These are phyloP conservation scores for Beaufortia kweichowensis DNA, from an alignment of 2,113 vertebrate genomes.

Conservation along the genomic window DNA sequence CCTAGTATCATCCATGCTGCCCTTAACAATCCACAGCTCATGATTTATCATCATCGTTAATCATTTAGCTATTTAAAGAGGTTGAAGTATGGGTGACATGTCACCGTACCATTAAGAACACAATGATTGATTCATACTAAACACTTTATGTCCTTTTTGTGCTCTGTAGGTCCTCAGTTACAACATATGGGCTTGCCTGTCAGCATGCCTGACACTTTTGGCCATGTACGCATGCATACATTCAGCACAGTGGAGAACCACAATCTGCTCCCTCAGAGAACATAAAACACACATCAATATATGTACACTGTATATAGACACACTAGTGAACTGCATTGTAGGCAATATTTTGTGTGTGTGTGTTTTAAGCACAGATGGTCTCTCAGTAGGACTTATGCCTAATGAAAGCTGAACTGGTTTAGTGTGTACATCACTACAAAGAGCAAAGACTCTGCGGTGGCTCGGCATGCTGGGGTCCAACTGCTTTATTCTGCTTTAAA, in stretches of 20 bases:
- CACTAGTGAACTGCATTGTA: background rate
- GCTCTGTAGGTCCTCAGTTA: background rate
- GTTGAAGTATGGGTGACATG: background rate
- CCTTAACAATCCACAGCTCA: conserved; percentile 1
- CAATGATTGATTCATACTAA: background rate
- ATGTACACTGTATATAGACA: background rate
- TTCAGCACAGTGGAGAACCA: conserved; percentile 2
- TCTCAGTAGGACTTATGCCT: conserved; percentile 48
- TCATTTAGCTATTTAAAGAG: conserved; percentile 23
- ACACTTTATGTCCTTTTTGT: background rate
- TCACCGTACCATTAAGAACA: conserved; percentile 8
- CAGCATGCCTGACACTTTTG: background rate
- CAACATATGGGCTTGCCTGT: conserved; percentile 19
- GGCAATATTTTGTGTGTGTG: background rate
- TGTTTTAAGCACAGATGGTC: conserved; percentile 43
- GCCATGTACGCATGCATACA: background rate
- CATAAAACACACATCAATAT: background rate
- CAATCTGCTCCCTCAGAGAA: background rate
- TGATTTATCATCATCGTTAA: too few species aligned
- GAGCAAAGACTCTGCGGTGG: background rate
- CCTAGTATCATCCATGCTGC: conserved; percentile 26
- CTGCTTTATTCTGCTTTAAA: conserved; percentile 16
- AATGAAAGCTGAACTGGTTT: conserved; percentile 47
- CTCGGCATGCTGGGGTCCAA: background rate
- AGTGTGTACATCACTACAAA: conserved; percentile 29